Conservation (phyloP, 1,140 invertebrate species). For the Apis cerana region DNA sequence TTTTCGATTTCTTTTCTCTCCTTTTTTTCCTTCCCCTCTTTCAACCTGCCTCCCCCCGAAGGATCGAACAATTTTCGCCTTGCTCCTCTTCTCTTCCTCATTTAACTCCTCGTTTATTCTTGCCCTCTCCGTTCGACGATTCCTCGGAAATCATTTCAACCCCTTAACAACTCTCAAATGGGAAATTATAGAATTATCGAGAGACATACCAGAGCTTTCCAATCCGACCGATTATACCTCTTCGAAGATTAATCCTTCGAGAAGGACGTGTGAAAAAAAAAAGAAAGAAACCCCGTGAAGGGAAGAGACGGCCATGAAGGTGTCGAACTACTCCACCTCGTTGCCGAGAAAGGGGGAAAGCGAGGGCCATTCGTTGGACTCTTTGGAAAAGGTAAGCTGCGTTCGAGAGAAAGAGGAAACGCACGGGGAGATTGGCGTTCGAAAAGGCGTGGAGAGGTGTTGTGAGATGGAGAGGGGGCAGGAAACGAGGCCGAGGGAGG, state of each 20-base stretch:
- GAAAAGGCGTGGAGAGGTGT: conserved; percentile 50
- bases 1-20: conserved; percentile 2
- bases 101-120: conserved; percentile 12
- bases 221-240: no score
- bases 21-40: not conserved
- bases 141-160: conserved; percentile 13
- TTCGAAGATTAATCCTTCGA: not conserved
- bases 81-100: conserved; percentile 34
- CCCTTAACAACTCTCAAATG: no score
- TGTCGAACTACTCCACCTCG: conserved; percentile 48
- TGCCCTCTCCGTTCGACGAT: not conserved
- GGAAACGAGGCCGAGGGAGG: conserved; percentile 24
- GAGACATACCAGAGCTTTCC: no score
- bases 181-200: no score
- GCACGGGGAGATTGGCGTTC: conserved; percentile 8
- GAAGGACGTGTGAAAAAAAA: not conserved
- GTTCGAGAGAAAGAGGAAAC: conserved; percentile 31
- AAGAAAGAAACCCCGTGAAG: not conserved
- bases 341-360: conserved; percentile 26
- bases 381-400: not conserved
- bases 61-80: conserved; percentile 33
- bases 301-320: conserved; percentile 49
- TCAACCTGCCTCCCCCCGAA: not conserved
- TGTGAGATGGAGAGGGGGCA: conserved; percentile 7
- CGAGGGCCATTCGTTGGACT: not conserved